Base-by-base conservation (phyloP, 2,113 vertebrate genomes). In the Cryptotis parvus region DNA sequence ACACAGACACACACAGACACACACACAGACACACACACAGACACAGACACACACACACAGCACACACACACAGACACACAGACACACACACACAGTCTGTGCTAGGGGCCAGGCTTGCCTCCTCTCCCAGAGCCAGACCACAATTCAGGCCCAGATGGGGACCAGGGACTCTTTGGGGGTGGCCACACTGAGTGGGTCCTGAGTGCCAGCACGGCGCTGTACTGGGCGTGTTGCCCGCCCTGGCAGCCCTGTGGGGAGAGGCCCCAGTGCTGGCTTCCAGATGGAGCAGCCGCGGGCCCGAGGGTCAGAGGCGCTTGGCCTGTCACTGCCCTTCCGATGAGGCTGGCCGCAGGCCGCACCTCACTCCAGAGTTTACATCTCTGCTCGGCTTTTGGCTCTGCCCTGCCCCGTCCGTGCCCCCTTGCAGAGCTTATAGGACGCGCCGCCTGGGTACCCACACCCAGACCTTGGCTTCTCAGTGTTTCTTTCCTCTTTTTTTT, bases 231-330 rank as follows among this genome's bases (percentile, higher is more conserved):
- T 61, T 14, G 87, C 94, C 24, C 11, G n/a, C n/a, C n/a, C n/a
- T n/a, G n/a, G n/a, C n/a, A 27, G 69, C 3, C 3, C 24, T 24
- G 4, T 37, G 39, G 87, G 4, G 35, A n/a, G 81, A 20, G 29
- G 65, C 76, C 68, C 52, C 16, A 15, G 63, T 55, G 66, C 63
- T 20, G 77, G 9, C 66, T 77, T 52, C 55, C 77, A 84, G 92
- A 84, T 55, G 79, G 72, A 49, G 93, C 33, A 73, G 52, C 29
- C 9, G 78, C 74, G 92, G 83, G 43, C 87, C 15, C 20, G 65
- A 76, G 86, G 84, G 58, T 43, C 73, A 4, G 70, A 82, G 94
- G 69, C 55, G 79, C 81, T 0, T 72, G 74, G 74, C 75, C 41
- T 72, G 33, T 11, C 55, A 73, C 55, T 82, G 61, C 5, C 4